These are phyloP conservation scores for Labroides dimidiatus DNA, from an alignment of 2,797 vertebrate species.

Conservation along the genomic window DNA sequence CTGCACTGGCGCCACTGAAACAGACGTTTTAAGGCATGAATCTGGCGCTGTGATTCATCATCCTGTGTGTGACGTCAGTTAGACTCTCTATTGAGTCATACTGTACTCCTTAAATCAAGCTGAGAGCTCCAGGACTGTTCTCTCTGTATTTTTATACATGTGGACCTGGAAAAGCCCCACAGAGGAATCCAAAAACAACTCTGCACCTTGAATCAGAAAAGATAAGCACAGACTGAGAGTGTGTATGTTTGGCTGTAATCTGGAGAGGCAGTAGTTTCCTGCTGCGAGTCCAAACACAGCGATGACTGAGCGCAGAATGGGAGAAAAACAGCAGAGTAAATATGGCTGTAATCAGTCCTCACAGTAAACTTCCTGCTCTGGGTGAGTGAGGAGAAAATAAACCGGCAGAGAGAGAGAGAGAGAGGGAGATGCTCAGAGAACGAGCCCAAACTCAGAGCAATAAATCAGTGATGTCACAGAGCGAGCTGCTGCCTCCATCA, in stretches of 20 bases:
- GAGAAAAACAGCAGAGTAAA: conserved; percentile 75
- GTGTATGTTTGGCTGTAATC: conserved; percentile 74
- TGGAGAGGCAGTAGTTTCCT: conserved; percentile 78
- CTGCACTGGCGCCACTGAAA: conserved; percentile 21
- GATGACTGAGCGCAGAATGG: conserved; percentile 68
- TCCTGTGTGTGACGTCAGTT: conserved; percentile 43
- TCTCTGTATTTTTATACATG: conserved; percentile 21
- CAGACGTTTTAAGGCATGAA: conserved; percentile 11
- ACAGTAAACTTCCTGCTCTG: conserved; percentile 84
- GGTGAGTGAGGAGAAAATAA: conserved; percentile 73
- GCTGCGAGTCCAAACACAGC: conserved; percentile 73
- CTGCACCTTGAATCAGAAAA: conserved; percentile 38
- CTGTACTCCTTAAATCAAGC: conserved; percentile 24
- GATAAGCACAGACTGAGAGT: conserved; percentile 59
- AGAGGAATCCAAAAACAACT: conserved; percentile 57
- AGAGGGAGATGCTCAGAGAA: conserved; percentile 50
- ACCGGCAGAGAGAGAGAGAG: conserved; percentile 37
- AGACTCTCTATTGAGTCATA: conserved; percentile 44
- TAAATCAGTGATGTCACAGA: conserved; percentile 74
- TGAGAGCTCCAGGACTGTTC: neutral
- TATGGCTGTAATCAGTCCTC: conserved; percentile 80
- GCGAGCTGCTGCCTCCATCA: conserved; percentile 47
- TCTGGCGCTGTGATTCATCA: conserved; percentile 56
- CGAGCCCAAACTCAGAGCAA: conserved; percentile 37
- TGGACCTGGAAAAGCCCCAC: conserved; percentile 20